Evolutionary conservation across 1,140 invertebrate species (phyloP), one percentile per base, ranked within the genome.

Genomic region (Drosophila oshimai): DNA sequence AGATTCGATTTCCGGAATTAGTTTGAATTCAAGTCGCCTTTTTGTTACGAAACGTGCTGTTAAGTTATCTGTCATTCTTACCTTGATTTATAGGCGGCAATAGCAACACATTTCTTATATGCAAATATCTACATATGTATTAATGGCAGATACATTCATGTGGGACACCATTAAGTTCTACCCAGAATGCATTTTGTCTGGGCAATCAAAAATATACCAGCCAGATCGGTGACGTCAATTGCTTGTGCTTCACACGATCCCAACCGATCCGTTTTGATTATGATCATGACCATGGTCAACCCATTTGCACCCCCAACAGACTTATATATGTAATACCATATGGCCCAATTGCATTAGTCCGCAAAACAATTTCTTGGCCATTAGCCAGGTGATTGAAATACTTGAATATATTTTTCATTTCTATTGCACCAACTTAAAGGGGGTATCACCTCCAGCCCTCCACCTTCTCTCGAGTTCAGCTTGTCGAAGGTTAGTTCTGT

Each of bases 401-500:
- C 58, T 13, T 24, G 9, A 9, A 22, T 9, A n/a, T n/a, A n/a
- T n/a, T n/a, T n/a, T n/a, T n/a, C n/a, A n/a, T n/a, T n/a, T n/a
- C n/a, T n/a, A n/a, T n/a, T n/a, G n/a, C n/a, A n/a, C n/a, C n/a
- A 49, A 37, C 13, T 12, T 9, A 13, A 28, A 42, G 12, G 29
- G 39, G 33, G n/a, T 22, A 46, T 18, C 36, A 34, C 62, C 34
- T 64, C 37, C 47, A 68, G 49, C 41, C 39, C 31, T 28, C 3
- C 44, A 31, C 53, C 37, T 29, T 20, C 17, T 9, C 17, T 1
- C 15, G 46, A 26, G 45, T 61, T 50, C 26, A 33, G 31, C 45
- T 60, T 84, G 79, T 64, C 75, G 73, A 67, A 84, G 79, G 80
- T 84, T 77, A 84, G 79, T 79, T 86, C 18, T 72, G 68, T 80